Percentiles rank a stretch among this genome's conserved stretches.
Evolutionary conservation across 1,140 invertebrate species (phyloP).

Genomic region (Pectinophora gossypiella): DNA sequence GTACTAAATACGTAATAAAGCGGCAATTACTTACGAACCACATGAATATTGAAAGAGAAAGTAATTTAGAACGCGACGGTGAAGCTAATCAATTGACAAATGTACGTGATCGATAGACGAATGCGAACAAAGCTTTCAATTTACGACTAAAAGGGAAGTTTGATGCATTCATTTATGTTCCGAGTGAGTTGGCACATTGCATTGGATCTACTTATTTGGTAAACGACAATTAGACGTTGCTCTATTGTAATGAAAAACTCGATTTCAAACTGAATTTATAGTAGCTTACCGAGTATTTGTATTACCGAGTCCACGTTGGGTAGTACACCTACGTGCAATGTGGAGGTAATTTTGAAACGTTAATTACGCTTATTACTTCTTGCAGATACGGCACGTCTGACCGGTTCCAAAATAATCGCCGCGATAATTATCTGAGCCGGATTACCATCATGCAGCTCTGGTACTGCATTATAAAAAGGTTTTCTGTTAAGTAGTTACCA

Average conservation of each 20-base stretch:
- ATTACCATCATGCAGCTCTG: no score
- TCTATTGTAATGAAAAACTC: no score
- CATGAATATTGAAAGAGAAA: slow-evolving; percentile 41
- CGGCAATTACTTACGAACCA: slow-evolving; percentile 17
- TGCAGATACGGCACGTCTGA: background rate
- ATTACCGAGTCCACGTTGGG: no score
- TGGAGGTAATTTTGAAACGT: no score
- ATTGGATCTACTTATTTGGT: no score
- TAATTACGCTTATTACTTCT: no score
- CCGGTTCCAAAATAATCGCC: background rate
- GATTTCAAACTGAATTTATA: no score
- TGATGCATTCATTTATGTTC: background rate
- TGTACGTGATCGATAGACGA: slow-evolving; percentile 4
- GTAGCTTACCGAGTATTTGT: no score
- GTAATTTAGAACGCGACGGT: slow-evolving; percentile 11
- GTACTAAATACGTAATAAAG: slow-evolving; percentile 22
- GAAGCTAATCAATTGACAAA: slow-evolving; percentile 2
- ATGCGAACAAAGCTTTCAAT: background rate
- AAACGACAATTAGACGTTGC: no score
- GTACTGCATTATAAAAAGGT: background rate
- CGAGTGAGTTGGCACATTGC: background rate
- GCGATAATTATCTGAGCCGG: background rate
- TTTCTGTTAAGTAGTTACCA: background rate
- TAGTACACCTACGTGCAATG: no score
- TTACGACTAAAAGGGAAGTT: background rate